These are phyloP conservation scores for Anastatus disparis DNA, from an alignment of 1,140 invertebrate species.

Conservation along the genomic window DNA sequence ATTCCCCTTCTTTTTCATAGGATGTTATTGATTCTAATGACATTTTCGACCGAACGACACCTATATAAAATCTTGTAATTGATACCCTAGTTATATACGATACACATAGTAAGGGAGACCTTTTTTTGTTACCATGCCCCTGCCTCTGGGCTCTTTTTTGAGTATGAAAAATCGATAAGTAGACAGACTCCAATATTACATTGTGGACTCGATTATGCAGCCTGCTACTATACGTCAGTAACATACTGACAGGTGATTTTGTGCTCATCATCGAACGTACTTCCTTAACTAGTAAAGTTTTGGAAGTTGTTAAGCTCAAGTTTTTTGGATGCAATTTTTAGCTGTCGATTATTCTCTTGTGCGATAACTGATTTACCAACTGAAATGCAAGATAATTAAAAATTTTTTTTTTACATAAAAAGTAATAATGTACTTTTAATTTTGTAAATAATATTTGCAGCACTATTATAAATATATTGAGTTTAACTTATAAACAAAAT, in stretches of 20 bases:
- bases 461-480: no score
- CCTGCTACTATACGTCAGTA: no score
- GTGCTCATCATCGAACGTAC: not conserved
- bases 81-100: constrained; percentile 23
- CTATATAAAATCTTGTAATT: constrained; percentile 25
- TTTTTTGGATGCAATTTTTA: not conserved
- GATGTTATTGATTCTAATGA: constrained; percentile 36
- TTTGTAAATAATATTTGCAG: no score
- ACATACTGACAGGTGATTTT: constrained; percentile 34
- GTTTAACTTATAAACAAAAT: no score
- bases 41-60: constrained; percentile 31
- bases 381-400: no score
- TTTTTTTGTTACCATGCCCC: not conserved
- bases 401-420: no score
- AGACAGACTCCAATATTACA: constrained; percentile 24
- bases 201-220: constrained; percentile 30
- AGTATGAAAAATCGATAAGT: constrained; percentile 33
- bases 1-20: constrained; percentile 9
- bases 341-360: not conserved
- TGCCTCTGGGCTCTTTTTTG: not conserved
- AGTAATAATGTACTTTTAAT: no score
- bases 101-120: not conserved
- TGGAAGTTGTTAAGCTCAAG: not conserved
- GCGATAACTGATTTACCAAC: no score
- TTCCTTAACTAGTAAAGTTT: constrained; percentile 3